phyloP scores from a whole-genome alignment of 2,113 vertebrate species.

The Nerophis lumbriciformis region DNA sequence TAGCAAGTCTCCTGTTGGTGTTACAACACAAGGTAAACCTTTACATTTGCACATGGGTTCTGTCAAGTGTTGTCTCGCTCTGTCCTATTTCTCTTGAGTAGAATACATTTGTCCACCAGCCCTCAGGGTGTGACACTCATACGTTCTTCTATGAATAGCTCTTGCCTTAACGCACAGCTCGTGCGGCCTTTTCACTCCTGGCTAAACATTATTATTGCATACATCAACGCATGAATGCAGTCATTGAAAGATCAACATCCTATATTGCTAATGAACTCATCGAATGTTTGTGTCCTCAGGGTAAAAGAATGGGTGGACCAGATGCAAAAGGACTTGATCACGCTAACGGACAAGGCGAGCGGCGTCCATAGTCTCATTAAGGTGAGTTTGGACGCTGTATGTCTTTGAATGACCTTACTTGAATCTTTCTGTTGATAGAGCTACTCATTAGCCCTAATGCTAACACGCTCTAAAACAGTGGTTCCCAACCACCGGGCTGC shows the following conservation, averaged over 20 bases:
- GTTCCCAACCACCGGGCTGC: too few relatives aligned
- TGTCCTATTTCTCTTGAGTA: conserved; percentile 16
- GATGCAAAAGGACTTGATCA: conserved; percentile 90
- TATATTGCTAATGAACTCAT: conserved; percentile 2
- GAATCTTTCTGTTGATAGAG: conserved; percentile 1
- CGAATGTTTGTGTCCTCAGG: conserved; percentile 66
- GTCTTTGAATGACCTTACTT: neutral
- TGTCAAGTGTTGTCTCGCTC: conserved; percentile 2
- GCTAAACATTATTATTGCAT: conserved; percentile 41
- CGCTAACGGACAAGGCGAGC: conserved; percentile 79
- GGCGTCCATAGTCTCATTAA: conserved; percentile 75
- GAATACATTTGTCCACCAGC: conserved; percentile 30
- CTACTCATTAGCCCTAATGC: conserved; percentile 33
- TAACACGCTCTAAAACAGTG: too few relatives aligned
- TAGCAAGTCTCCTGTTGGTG: too few relatives aligned
- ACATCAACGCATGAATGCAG: neutral
- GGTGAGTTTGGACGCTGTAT: conserved; percentile 60
- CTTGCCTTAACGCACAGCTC: conserved; percentile 31
- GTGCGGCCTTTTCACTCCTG: conserved; percentile 25
- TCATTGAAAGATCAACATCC: too few relatives aligned
- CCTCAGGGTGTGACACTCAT: conserved; percentile 22
- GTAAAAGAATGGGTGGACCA: conserved; percentile 91
- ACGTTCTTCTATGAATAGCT: conserved; percentile 37
- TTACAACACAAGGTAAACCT: conserved; percentile 5
- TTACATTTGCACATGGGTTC: conserved; percentile 3